Percentiles rank a stretch among this genome's conserved stretches.
Conservation (phyloP, 2,888 invertebrate species). For the Catotricha subobsoleta region DNA sequence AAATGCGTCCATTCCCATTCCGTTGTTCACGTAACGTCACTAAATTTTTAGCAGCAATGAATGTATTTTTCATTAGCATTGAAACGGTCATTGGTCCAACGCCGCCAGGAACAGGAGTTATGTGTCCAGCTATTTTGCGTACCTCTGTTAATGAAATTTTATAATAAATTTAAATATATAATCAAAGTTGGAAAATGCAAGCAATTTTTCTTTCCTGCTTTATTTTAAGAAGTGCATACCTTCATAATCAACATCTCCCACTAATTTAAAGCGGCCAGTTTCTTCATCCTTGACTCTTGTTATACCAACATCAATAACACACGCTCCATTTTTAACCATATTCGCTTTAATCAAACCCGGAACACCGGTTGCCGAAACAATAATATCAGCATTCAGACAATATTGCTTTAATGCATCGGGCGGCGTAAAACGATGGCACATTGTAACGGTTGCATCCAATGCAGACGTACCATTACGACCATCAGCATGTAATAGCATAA, state of each 20-base stretch:
- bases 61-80: slow-evolving; percentile 81
- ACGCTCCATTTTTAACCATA: slow-evolving; percentile 79
- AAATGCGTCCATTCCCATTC: too few relatives aligned
- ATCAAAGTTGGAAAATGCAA: not conserved
- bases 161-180: not conserved
- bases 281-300: slow-evolving; percentile 44
- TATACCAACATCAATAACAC: slow-evolving; percentile 79
- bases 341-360: slow-evolving; percentile 57
- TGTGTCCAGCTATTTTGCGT: slow-evolving; percentile 57
- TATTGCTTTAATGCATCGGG: slow-evolving; percentile 49
- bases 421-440: slow-evolving; percentile 79
- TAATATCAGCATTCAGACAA: slow-evolving; percentile 33
- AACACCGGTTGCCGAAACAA: slow-evolving; percentile 38
- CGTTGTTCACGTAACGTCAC: slow-evolving; percentile 10
- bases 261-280: slow-evolving; percentile 50
- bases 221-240: slow-evolving; percentile 29
- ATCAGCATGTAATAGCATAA: slow-evolving; percentile 67
- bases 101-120: slow-evolving; percentile 83
- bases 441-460: slow-evolving; percentile 73
- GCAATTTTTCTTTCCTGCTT: not conserved
- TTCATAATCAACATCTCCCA: slow-evolving; percentile 81
- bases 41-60: slow-evolving; percentile 46
- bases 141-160: slow-evolving; percentile 36
- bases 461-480: slow-evolving; percentile 48
- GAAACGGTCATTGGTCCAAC: slow-evolving; percentile 91